A percentile compares a stretch with the other conserved stretches of the same genome.
These are phyloP conservation scores for Phrynocephalus guinanensis DNA, from an alignment of 2,797 vertebrate genomes.

Conservation along the genomic window DNA sequence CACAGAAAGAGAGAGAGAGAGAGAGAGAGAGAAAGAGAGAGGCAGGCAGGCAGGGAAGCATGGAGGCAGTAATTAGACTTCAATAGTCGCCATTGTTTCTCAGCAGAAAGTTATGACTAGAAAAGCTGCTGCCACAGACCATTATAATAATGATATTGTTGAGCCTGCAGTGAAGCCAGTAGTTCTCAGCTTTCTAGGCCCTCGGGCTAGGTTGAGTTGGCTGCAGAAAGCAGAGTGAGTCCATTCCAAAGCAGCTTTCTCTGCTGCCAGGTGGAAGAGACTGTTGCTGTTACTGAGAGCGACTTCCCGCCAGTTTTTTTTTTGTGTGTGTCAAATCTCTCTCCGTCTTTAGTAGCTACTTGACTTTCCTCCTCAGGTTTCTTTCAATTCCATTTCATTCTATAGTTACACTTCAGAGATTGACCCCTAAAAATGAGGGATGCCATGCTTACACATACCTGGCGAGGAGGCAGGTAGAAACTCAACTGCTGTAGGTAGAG, in stretches of 20 bases:
- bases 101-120: conserved; percentile 45
- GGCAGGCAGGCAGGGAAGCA: not conserved
- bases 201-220: conserved; percentile 44
- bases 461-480: conserved; percentile 1
- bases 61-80: conserved; percentile 31
- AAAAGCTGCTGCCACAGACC: conserved; percentile 54
- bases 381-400: conserved; percentile 24
- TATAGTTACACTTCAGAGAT: conserved; percentile 37
- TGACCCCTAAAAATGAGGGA: conserved; percentile 28
- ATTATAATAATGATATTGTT: conserved; percentile 65
- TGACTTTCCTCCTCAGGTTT: not conserved
- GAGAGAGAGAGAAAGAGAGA: too few relatives aligned
- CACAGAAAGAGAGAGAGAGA: too few relatives aligned
- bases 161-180: conserved; percentile 37
- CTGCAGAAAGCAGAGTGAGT: not conserved
- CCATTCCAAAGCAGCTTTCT: conserved; percentile 35
- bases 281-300: conserved; percentile 20
- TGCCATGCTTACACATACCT: not conserved
- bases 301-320: conserved; percentile 48
- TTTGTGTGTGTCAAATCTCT: conserved; percentile 40
- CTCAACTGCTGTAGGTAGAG: not conserved
- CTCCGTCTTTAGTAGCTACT: not conserved
- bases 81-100: conserved; percentile 2
- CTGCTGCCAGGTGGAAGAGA: conserved; percentile 56
- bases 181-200: conserved; percentile 39